These are phyloP conservation scores for Pterois miles DNA, from an alignment of 2,797 vertebrate species.

Conservation along the genomic window DNA sequence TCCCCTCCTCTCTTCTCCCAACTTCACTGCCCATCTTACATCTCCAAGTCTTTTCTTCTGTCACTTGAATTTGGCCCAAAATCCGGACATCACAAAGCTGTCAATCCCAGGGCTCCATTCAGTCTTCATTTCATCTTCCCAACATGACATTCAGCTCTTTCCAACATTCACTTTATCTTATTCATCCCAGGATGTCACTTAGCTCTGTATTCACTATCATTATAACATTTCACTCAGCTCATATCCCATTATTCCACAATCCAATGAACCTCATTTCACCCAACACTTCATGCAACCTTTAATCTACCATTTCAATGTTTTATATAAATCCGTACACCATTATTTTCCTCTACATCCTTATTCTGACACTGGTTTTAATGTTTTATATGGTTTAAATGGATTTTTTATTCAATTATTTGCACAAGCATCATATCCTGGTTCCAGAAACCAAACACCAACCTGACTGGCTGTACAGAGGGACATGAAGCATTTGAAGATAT, in stretches of 20 bases:
- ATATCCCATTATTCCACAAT: constrained; percentile 13
- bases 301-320: constrained; percentile 1
- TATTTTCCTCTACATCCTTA: not conserved
- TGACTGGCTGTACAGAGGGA: too few relatives aligned
- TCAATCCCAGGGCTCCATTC: constrained; percentile 44
- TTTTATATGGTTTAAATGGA: not conserved
- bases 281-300: constrained; percentile 5
- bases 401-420: not conserved
- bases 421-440: not conserved
- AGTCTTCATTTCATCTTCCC: constrained; percentile 32
- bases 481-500: too few relatives aligned
- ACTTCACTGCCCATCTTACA: constrained; percentile 25
- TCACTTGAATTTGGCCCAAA: constrained; percentile 38
- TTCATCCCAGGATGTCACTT: constrained; percentile 9
- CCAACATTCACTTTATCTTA: too few relatives aligned
- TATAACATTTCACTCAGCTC: constrained; percentile 28
- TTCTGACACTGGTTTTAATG: not conserved
- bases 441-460: not conserved
- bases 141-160: constrained; percentile 34
- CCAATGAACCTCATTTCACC: not conserved
- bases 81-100: constrained; percentile 46
- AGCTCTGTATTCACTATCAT: constrained; percentile 17
- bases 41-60: constrained; percentile 45
- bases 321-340: not conserved
- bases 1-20: not conserved